Evolutionary conservation across 2,888 invertebrate genomes (phyloP).

Genomic region (Drosophila phalerata): DNA sequence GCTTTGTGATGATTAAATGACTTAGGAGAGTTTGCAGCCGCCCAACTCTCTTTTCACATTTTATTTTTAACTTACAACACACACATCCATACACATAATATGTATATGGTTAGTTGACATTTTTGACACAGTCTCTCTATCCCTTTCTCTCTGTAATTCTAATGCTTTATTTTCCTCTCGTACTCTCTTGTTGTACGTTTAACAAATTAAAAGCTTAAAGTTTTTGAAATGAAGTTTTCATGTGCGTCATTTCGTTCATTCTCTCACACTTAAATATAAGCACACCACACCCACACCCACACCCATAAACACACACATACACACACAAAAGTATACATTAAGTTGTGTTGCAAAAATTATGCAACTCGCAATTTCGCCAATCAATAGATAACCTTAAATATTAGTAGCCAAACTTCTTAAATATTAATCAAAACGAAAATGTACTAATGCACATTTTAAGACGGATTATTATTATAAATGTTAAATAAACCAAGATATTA

Average conservation of each 20-base stretch:
- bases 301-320: constrained; percentile 1
- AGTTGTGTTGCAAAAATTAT: constrained; percentile 29
- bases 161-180: not conserved
- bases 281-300: constrained; percentile 1
- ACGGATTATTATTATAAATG: not conserved
- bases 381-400: constrained; percentile 13
- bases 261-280: not conserved
- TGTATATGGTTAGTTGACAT: constrained; percentile 48
- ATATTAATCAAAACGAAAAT: not conserved
- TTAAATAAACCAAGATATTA: not conserved
- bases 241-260: constrained; percentile 22
- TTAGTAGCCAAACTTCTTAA: not conserved
- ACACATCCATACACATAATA: constrained; percentile 17
- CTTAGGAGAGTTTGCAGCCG: constrained; percentile 59
- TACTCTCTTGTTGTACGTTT: constrained; percentile 4
- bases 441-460: not conserved
- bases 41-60: constrained; percentile 33
- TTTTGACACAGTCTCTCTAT: constrained; percentile 39
- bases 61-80: constrained; percentile 1
- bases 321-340: constrained; percentile 11
- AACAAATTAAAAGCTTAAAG: constrained; percentile 66
- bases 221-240: constrained; percentile 58
- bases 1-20: constrained; percentile 78
- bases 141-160: not conserved
- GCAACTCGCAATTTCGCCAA: constrained; percentile 36